phyloP scores from a whole-genome alignment of 2,797 vertebrate species.

The Sebastes oblongus region DNA sequence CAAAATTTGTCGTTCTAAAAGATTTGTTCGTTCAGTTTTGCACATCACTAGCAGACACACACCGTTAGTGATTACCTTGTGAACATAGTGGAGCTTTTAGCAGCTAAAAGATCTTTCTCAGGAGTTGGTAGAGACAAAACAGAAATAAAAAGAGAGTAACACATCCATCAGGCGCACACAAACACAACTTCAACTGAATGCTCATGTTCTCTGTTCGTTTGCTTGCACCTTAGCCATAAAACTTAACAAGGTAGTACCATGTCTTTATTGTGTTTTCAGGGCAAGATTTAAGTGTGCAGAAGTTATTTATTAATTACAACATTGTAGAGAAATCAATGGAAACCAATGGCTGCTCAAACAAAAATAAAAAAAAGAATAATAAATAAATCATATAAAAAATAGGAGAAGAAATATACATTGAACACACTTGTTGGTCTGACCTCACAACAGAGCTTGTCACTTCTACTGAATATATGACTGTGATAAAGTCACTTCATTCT shows the following conservation, averaged over 20 bases:
- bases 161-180: no score
- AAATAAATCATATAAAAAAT: neutral
- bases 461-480: constrained; percentile 30
- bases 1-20: no score
- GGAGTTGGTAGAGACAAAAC: no score
- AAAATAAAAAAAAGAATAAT: neutral
- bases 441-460: constrained; percentile 38
- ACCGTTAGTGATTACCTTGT: no score
- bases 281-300: neutral
- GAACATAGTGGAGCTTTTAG: no score
- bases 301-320: no score
- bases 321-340: neutral
- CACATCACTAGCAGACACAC: no score
- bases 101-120: no score
- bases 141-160: no score
- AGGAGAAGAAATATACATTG: neutral
- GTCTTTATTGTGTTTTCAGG: neutral
- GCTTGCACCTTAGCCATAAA: no score
- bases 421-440: constrained; percentile 17
- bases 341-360: neutral
- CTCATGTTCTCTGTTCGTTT: neutral
- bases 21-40: no score
- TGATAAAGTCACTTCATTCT: constrained; percentile 53
- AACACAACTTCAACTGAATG: no score
- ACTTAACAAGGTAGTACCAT: neutral